Conservation (phyloP, 2,113 vertebrate species). For the Gnathonemus echidnorhynchus region DNA sequence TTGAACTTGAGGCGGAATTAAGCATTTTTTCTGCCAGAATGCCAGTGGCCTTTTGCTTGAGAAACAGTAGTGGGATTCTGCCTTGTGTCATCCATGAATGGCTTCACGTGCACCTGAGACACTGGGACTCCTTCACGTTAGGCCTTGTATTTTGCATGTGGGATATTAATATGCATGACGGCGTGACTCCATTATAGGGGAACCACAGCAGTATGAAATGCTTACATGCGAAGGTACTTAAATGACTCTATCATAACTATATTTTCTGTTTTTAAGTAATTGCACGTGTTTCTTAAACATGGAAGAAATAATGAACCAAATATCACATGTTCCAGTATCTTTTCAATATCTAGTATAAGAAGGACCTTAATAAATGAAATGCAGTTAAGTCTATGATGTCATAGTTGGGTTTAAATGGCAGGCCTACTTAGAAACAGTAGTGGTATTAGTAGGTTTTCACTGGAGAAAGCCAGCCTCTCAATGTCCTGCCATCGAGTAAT, state of each 20-base stretch:
- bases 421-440: background rate
- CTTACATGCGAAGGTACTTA: background rate
- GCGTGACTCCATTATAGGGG: background rate
- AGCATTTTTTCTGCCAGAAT: background rate
- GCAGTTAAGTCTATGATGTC: background rate
- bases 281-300: background rate
- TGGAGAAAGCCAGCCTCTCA: background rate
- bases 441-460: background rate
- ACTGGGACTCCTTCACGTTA: background rate
- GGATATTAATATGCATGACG: background rate
- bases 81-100: background rate
- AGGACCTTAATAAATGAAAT: background rate
- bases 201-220: background rate
- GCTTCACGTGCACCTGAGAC: background rate
- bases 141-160: background rate
- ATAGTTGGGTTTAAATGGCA: background rate
- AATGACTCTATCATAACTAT: background rate
- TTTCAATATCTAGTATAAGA: background rate
- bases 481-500: background rate
- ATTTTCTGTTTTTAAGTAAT: background rate
- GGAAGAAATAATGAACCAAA: background rate
- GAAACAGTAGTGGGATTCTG: background rate
- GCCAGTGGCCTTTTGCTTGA: background rate
- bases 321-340: background rate
- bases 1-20: background rate